Evolutionary conservation across 2,888 invertebrate genomes (phyloP).

Genomic region (Chirona hameri): DNA sequence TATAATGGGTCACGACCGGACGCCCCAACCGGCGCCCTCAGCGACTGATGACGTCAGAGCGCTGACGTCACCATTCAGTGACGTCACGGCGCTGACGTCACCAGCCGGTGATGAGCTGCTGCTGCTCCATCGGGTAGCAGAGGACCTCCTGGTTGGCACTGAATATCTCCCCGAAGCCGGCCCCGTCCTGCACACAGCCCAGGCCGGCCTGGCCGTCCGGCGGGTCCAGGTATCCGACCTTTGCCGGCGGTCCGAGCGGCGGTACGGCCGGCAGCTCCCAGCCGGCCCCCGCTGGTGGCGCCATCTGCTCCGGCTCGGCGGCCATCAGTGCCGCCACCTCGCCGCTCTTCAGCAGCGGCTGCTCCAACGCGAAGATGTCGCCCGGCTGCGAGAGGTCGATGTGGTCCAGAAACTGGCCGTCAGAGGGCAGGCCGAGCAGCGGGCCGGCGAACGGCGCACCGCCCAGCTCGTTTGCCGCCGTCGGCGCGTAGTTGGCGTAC

Average conservation of each 20-base stretch:
- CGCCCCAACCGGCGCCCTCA: too few species aligned
- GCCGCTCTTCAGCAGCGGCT: not conserved
- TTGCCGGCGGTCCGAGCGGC: not conserved
- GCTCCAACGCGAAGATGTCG: slow-evolving; percentile 9
- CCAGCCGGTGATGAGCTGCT: not conserved
- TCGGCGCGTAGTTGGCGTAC: not conserved
- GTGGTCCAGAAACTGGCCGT: slow-evolving; percentile 9
- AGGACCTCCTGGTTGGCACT: not conserved
- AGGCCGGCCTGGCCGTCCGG: not conserved
- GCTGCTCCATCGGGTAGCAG: not conserved
- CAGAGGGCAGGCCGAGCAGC: not conserved
- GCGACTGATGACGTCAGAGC: not conserved
- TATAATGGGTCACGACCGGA: too few species aligned
- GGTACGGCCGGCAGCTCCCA: not conserved
- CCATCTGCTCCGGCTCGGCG: not conserved
- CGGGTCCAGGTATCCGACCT: not conserved
- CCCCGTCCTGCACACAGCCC: not conserved
- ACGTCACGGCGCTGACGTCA: not conserved
- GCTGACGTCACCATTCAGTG: not conserved
- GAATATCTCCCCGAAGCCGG: not conserved
- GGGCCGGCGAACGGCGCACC: not conserved
- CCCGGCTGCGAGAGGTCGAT: slow-evolving; percentile 23
- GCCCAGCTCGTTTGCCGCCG: not conserved
- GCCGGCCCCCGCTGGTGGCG: not conserved
- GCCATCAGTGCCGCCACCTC: not conserved